Evolutionary conservation across 64 coral and sea anemone genomes (phyloP), one percentile per base, ranked within the genome.

Genomic region (Montipora cactus): DNA sequence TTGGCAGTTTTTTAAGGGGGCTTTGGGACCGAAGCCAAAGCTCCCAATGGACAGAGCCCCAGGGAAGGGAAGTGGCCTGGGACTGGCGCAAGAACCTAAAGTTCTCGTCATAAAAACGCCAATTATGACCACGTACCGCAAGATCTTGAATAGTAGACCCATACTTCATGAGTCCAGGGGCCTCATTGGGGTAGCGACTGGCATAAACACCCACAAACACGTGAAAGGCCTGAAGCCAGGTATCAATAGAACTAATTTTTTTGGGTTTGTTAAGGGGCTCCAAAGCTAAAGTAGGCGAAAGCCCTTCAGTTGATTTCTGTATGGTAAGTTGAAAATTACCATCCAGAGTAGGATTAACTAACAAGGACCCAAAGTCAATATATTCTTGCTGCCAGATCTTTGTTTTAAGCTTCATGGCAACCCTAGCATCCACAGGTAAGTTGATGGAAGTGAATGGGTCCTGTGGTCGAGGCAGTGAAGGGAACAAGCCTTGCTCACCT

Each of bases 81-180:
- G 23, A 25, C 23, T 25, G 23, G 23, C 23, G 23, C 23, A 25
- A 25, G 23, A 25, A 25, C 23, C 23, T 25, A 64, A 87, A 64
- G 22, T 70, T 64, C 44, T 25, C 5, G 15, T 79, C 77, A 52
- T 79, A 79, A 11, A 12, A 52, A 11, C 49, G 25, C 84, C 67
- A 87, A 25, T 88, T 72, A 18, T 88, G 86, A 5, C 86, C 86
- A 66, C 20, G 73, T 0, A 48, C 66, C 5, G 85, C 85, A 45
- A 88, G 51, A 72, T 88, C 85, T 44, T 45, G 0, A 74, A 88
- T 74, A 19, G 49, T 44, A 6, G 28, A 14, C 85, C 85, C 85
- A 74, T 88, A 88, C 52, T 88, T 88, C 85, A 88, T 74, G 74
- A 75, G n/a, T 19, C 37, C n/a, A 55, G 62, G 85, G 6, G 66